Evolutionary conservation across 2,888 invertebrate genomes (phyloP), one percentile per base, ranked within the genome.

Genomic region (Pheosia gnoma): DNA sequence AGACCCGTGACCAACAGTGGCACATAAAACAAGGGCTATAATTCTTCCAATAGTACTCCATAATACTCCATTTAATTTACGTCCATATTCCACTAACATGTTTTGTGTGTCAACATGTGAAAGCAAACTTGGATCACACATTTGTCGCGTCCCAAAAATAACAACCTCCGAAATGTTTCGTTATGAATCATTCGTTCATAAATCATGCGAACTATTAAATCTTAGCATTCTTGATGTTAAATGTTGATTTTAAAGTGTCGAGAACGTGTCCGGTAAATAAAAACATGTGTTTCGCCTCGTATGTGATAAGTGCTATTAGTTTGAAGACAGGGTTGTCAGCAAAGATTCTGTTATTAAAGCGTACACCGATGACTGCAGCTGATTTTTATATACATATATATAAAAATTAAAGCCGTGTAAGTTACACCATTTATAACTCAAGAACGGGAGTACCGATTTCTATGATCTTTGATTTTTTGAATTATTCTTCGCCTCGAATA

Each of bases 81-180:
- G 25, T 25, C n/a, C 11, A 5, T 11, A 36, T 10, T 38, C 4
- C 37, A 37, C 37, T 37, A 36, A 1, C 9, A 53, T 25, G n/a
- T 53, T 53, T 37, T 36, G 25, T 4, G 36, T 37, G 37, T 52
- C 38, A 10, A 37, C 36, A 53, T 62, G 37, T 61, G 58, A 71
- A 64, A 76, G 59, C 68, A 62, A 39, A 64, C 39, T 54, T 53
- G 58, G 55, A 59, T 66, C 58, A 45, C 54, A 52, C 61, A 71
- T 69, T 60, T 66, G 70, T 74, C 74, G 73, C 64, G 11, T 9
- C 56, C 59, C 62, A 70, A 76, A 69, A 73, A 71, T 74, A 70
- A 74, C 60, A 71, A 61, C 60, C 25, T 25, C 13, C 51, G 9
- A 13, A 76, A 76, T 76, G 68, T 68, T 54, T 62, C 55, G 56